Conservation (phyloP, 2,888 invertebrate species). For the Pheosia gnoma region DNA sequence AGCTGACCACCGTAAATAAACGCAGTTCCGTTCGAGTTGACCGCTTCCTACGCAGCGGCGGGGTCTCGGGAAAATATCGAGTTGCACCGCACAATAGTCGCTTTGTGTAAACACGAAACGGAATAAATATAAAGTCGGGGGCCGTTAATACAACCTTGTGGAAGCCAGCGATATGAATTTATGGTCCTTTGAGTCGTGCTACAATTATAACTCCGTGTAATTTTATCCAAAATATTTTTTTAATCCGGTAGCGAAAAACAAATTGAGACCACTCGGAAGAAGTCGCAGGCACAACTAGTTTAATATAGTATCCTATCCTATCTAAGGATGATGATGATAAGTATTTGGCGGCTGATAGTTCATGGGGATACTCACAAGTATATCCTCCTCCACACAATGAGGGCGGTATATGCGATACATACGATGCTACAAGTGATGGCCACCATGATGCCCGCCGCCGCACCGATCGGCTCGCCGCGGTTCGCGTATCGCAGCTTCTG, state of each 20-base stretch:
- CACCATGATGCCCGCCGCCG: constrained; percentile 75
- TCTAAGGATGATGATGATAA: too few relatives aligned
- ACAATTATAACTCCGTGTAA: too few relatives aligned
- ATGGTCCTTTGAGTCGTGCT: not conserved
- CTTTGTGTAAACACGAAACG: constrained; percentile 25
- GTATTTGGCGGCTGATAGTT: not conserved
- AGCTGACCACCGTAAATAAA: constrained; percentile 31
- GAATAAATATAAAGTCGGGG: not conserved
- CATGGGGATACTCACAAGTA: constrained; percentile 63
- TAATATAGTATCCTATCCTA: too few relatives aligned
- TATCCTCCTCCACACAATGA: constrained; percentile 74
- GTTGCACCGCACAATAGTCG: constrained; percentile 60
- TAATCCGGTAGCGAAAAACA: too few relatives aligned
- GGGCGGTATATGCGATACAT: constrained; percentile 67
- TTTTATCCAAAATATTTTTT: too few relatives aligned
- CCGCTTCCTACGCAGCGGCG: constrained; percentile 70
- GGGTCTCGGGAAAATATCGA: constrained; percentile 50
- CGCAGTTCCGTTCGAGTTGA: constrained; percentile 63
- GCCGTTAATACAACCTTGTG: constrained; percentile 18
- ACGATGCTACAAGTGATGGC: constrained; percentile 72
- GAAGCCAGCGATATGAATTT: not conserved
- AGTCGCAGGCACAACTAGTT: too few relatives aligned
- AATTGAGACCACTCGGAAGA: too few relatives aligned
- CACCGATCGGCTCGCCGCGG: constrained; percentile 62
- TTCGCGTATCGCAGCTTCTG: constrained; percentile 45